phyloP scores from a whole-genome alignment of 2,888 invertebrate species.

The Syrphus vitripennis region DNA sequence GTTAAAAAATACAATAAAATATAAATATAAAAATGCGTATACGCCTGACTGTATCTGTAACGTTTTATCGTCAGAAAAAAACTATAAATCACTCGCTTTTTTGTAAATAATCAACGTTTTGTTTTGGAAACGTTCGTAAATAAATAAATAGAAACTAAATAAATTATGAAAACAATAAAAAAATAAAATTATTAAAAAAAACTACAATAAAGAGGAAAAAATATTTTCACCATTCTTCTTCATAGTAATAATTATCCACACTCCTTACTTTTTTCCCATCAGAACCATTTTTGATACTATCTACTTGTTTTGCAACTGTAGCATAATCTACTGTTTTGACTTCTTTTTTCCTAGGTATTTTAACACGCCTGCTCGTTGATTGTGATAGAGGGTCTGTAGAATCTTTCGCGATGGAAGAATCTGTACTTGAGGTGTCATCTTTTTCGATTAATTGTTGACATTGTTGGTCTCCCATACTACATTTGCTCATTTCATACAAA shows the following conservation, averaged over 20 bases:
- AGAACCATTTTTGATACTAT: neutral
- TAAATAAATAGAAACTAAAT: neutral
- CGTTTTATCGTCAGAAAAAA: too few relatives aligned
- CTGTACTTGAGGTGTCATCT: neutral
- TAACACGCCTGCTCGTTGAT: neutral
- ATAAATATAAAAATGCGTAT: too few relatives aligned
- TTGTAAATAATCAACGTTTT: too few relatives aligned
- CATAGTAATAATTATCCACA: neutral
- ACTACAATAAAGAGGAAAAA: neutral
- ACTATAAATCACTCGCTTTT: neutral
- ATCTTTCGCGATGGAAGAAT: neutral
- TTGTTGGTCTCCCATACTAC: slow-evolving; percentile 3
- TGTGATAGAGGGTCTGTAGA: neutral
- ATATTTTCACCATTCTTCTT: slow-evolving; percentile 17
- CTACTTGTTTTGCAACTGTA: neutral
- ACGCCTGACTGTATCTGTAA: too few relatives aligned
- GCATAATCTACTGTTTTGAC: slow-evolving; percentile 18
- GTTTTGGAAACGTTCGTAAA: neutral
- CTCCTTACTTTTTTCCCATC: neutral
- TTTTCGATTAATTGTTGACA: neutral
- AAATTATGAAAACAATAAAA: neutral
- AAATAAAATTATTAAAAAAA: neutral
- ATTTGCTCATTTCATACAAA: slow-evolving; percentile 74
- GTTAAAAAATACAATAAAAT: too few relatives aligned
- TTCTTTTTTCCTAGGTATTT: slow-evolving; percentile 35